A percentile compares a stretch with the other conserved stretches of the same genome.
These are phyloP conservation scores for Scleropages formosus DNA, from an alignment of 2,797 vertebrate genomes.

Conservation along the genomic window DNA sequence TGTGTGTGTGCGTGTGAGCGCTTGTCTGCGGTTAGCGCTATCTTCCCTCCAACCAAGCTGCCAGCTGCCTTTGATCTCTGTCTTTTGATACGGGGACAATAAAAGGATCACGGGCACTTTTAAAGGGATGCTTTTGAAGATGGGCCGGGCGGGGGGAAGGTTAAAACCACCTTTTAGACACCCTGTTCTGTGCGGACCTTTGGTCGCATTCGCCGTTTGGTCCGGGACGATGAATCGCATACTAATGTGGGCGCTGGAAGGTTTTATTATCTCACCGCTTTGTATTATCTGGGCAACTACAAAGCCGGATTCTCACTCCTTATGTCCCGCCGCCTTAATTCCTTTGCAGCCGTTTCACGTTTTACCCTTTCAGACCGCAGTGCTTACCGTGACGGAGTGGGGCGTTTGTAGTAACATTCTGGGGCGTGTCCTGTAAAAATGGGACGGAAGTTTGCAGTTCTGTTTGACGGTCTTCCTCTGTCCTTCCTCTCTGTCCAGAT, in stretches of 20 bases:
- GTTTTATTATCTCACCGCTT: not conserved
- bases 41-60: slow-evolving; percentile 49
- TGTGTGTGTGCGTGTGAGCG: slow-evolving; percentile 25
- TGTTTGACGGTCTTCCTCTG: not conserved
- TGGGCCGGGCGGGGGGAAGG: slow-evolving; percentile 6
- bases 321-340: not conserved
- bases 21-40: slow-evolving; percentile 18
- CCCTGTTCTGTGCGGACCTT: slow-evolving; percentile 29
- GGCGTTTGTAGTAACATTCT: too few relatives aligned
- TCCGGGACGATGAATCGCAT: not conserved
- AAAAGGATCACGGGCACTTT: slow-evolving; percentile 48
- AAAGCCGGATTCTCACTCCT: not conserved
- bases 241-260: not conserved
- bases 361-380: too few relatives aligned
- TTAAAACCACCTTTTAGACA: slow-evolving; percentile 21
- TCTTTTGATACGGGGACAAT: slow-evolving; percentile 47
- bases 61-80: slow-evolving; percentile 51
- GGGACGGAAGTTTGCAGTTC: not conserved
- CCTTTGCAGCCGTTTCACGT: too few relatives aligned
- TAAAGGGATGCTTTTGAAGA: slow-evolving; percentile 40
- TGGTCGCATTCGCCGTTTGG: slow-evolving; percentile 23
- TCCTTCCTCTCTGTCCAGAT: slow-evolving; percentile 63
- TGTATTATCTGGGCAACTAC: not conserved
- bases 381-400: too few relatives aligned
- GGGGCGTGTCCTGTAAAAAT: too few relatives aligned